These are phyloP conservation scores for Rhagium mordax DNA, from an alignment of 2,888 invertebrate species.

Conservation along the genomic window DNA sequence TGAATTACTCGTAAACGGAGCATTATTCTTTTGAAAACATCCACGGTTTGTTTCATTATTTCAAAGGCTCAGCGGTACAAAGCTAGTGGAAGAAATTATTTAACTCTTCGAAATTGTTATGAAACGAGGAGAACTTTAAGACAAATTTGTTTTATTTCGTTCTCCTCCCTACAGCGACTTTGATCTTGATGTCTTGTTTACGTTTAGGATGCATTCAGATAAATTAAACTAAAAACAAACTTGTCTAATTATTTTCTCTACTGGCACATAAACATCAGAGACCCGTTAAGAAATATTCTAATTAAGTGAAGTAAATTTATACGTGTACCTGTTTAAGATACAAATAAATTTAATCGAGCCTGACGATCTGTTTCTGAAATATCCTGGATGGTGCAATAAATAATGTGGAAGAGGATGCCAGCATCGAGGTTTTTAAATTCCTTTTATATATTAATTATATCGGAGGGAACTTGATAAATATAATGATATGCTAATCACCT, in stretches of 20 bases:
- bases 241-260: conserved; percentile 24
- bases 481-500: conserved; percentile 20
- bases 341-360: conserved; percentile 20
- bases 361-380: conserved; percentile 10
- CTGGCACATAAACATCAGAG: conserved; percentile 15
- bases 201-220: conserved; percentile 39
- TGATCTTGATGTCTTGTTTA: conserved; percentile 39
- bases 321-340: background rate
- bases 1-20: background rate
- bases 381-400: conserved; percentile 2
- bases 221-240: conserved; percentile 31
- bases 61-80: conserved; percentile 1
- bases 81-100: conserved; percentile 31
- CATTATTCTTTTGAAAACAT: background rate
- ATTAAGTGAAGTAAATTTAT: conserved; percentile 25
- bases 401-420: background rate
- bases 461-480: background rate
- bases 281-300: conserved; percentile 18
- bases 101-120: conserved; percentile 21
- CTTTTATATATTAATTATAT: conserved; percentile 20
- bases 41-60: conserved; percentile 12
- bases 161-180: conserved; percentile 26
- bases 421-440: background rate
- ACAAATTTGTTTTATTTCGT: conserved; percentile 35
- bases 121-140: conserved; percentile 20